Conservation (phyloP, 2,113 vertebrate species). For the Scomber colias region DNA sequence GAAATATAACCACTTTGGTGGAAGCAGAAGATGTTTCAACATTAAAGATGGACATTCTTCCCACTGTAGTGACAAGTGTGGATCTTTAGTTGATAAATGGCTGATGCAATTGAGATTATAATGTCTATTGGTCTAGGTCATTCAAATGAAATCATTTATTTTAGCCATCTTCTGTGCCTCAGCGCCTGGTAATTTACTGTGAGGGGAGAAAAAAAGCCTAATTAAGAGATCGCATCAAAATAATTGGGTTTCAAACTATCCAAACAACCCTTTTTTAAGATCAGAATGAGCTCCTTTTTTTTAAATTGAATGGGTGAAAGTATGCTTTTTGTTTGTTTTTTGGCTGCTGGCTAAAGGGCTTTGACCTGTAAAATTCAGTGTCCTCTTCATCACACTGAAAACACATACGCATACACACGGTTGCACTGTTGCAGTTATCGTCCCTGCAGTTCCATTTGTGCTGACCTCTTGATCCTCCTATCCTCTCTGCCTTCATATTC, state of each 20-base stretch:
- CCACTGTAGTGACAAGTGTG: not conserved
- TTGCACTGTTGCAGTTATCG: constrained; percentile 21
- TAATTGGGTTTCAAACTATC: constrained; percentile 52
- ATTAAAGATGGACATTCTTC: not conserved
- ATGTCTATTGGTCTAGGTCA: constrained; percentile 17
- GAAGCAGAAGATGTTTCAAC: not conserved
- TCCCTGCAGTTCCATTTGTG: constrained; percentile 50
- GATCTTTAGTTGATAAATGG: constrained; percentile 31
- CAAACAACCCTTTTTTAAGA: not conserved
- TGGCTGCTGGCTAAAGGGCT: constrained; percentile 15
- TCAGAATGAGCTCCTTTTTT: constrained; percentile 30
- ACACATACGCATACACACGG: constrained; percentile 14
- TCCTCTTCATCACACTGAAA: constrained; percentile 24
- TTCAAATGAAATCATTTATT: constrained; percentile 51
- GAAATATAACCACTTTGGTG: not conserved
- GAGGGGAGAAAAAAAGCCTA: constrained; percentile 4
- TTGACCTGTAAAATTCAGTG: constrained; percentile 35
- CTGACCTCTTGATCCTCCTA: constrained; percentile 60
- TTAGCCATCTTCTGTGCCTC: constrained; percentile 5
- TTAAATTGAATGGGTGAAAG: not conserved
- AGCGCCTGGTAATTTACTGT: constrained; percentile 47
- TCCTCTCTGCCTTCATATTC: constrained; percentile 48
- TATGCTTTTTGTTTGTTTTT: not conserved
- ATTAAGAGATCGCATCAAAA: constrained; percentile 69
- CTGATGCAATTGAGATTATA: constrained; percentile 30